Evolutionary conservation across 2,888 invertebrate genomes (phyloP).

Genomic region (Apotomis capreana): DNA sequence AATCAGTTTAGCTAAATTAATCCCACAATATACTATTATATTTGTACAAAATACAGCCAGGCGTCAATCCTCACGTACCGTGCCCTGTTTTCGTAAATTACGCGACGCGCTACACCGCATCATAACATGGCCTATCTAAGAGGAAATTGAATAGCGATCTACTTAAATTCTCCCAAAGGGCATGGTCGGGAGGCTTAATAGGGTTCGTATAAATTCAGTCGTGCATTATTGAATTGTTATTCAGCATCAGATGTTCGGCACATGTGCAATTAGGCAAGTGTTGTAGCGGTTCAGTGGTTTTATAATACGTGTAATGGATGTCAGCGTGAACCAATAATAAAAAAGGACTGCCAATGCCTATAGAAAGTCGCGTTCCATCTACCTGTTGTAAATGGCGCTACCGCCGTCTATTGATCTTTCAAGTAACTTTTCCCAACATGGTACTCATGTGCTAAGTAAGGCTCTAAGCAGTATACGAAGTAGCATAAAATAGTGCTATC

Average conservation of each 20-base stretch:
- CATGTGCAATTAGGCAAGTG: constrained; percentile 14
- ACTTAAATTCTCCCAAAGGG: constrained; percentile 58
- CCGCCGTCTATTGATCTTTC: too few relatives aligned
- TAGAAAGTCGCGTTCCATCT: too few relatives aligned
- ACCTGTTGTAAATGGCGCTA: too few relatives aligned
- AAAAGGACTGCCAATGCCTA: too few relatives aligned
- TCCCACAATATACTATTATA: constrained; percentile 1
- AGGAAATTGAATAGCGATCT: constrained; percentile 68
- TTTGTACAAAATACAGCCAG: constrained; percentile 32
- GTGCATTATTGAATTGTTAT: constrained; percentile 45
- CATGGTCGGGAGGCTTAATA: constrained; percentile 46
- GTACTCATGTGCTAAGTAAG: too few relatives aligned
- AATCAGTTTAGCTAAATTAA: too few relatives aligned
- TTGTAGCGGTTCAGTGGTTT: constrained; percentile 2
- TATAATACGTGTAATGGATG: background rate
- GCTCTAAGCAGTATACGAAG: too few relatives aligned
- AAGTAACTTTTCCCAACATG: too few relatives aligned
- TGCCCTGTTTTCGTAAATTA: constrained; percentile 57
- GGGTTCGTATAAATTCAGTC: constrained; percentile 44
- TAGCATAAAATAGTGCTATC: too few relatives aligned
- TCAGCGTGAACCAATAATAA: too few relatives aligned
- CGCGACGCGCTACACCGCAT: constrained; percentile 47
- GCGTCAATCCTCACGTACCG: constrained; percentile 38
- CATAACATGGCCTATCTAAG: constrained; percentile 46
- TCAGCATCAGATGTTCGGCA: constrained; percentile 36